phyloP scores from a whole-genome alignment of 2,797 vertebrate species.

The Molossus alvarezi region DNA sequence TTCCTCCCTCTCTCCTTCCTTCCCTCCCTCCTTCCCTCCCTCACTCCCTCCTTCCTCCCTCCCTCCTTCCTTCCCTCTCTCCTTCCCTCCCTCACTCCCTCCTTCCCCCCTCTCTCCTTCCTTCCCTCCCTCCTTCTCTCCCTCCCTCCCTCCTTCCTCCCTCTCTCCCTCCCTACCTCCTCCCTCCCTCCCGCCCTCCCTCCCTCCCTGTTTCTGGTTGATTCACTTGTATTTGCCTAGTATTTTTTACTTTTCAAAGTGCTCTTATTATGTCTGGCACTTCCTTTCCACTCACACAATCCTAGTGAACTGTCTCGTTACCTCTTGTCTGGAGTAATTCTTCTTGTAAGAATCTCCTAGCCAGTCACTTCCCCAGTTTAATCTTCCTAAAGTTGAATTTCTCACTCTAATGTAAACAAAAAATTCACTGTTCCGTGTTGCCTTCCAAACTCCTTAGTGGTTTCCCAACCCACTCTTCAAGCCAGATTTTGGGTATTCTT shows the following conservation, averaged over 20 bases:
- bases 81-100: background rate
- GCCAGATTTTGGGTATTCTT: background rate
- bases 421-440: rapidly evolving
- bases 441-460: background rate
- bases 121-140: background rate
- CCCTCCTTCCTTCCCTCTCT: background rate
- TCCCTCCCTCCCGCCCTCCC: too few relatives aligned
- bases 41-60: too few relatives aligned
- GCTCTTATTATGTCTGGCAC: background rate
- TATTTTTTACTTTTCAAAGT: background rate
- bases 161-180: background rate
- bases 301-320: background rate
- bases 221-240: background rate
- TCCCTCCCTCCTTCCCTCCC: too few relatives aligned
- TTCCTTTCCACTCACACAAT: background rate
- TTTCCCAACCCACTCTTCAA: background rate
- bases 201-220: background rate
- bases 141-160: too few relatives aligned
- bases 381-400: background rate
- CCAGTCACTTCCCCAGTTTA: background rate
- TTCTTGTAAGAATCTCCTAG: background rate
- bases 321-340: background rate
- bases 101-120: too few relatives aligned
- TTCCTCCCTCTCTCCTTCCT: background rate
- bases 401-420: background rate